phyloP scores from a whole-genome alignment of 2,797 vertebrate genomes.

The Labroides dimidiatus region DNA sequence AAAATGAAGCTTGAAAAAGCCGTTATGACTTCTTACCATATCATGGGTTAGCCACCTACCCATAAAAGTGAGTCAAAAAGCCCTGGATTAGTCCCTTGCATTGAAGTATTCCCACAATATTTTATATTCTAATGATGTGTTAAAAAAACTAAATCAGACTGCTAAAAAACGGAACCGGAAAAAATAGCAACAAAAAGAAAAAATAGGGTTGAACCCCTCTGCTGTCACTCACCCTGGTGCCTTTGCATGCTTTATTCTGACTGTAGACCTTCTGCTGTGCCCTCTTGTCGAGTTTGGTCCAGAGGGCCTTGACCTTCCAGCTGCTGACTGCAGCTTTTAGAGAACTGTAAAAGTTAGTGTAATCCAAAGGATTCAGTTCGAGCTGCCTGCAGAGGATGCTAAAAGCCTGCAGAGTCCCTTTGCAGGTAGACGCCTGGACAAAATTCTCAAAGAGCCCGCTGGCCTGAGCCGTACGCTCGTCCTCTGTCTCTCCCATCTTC shows the following conservation, averaged over 20 bases:
- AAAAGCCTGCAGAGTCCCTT: conserved; percentile 96
- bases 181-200: no score
- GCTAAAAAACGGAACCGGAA: no score
- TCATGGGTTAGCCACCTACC: not conserved
- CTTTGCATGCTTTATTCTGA: conserved; percentile 88
- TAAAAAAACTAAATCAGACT: no score
- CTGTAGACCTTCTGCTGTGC: conserved; percentile 94
- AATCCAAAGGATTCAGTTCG: conserved; percentile 91
- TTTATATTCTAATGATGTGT: not conserved
- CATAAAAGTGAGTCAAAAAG: not conserved
- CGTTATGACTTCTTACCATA: no score
- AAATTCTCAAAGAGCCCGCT: conserved; percentile 96
- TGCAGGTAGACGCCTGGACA: conserved; percentile 94
- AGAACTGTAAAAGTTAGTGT: conserved; percentile 89
- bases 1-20: no score
- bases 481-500: conserved; percentile 92
- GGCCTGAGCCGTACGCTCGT: conserved; percentile 89
- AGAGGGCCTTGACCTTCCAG: conserved; percentile 97
- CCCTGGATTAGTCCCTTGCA: not conserved
- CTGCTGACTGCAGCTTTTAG: conserved; percentile 91
- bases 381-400: conserved; percentile 93
- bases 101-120: not conserved
- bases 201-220: no score
- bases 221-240: conserved; percentile 90
- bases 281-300: conserved; percentile 96